phyloP scores from a whole-genome alignment of 2,888 invertebrate genomes.

The Spilarctia lutea region DNA sequence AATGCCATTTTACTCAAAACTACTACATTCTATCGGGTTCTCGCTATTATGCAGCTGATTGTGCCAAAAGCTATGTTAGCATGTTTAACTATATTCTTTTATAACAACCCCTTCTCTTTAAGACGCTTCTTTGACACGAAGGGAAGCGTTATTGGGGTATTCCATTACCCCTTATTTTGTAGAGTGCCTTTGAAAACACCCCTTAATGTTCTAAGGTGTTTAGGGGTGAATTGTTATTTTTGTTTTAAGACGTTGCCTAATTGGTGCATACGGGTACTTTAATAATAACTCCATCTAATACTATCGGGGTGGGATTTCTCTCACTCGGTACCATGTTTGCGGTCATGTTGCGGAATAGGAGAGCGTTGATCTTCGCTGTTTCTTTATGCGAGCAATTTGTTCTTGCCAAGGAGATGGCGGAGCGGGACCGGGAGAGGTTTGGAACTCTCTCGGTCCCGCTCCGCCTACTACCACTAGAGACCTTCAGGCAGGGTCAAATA shows the following conservation, averaged over 20 bases:
- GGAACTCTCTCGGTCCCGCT: too few species aligned
- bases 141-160: constrained; percentile 46
- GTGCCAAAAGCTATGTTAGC: constrained; percentile 64
- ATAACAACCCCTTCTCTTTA: constrained; percentile 55
- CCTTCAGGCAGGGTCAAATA: too few species aligned
- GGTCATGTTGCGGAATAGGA: too few species aligned
- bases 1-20: background rate
- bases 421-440: too few species aligned
- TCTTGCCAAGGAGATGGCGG: too few species aligned
- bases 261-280: constrained; percentile 10
- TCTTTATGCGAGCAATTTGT: too few species aligned
- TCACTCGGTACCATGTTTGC: too few species aligned
- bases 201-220: constrained; percentile 34
- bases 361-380: too few species aligned
- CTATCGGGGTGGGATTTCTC: too few species aligned
- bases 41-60: constrained; percentile 50
- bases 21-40: background rate
- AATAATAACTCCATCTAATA: background rate
- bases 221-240: constrained; percentile 22
- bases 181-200: constrained; percentile 37
- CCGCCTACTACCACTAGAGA: too few species aligned
- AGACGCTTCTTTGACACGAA: constrained; percentile 53
- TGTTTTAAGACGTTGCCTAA: constrained; percentile 23
- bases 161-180: constrained; percentile 43
- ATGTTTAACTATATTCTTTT: constrained; percentile 64